A percentile compares a stretch with the other conserved stretches of the same genome.
phyloP scores from a whole-genome alignment of 2,888 invertebrate genomes.

The Sinohyriopsis cumingii region DNA sequence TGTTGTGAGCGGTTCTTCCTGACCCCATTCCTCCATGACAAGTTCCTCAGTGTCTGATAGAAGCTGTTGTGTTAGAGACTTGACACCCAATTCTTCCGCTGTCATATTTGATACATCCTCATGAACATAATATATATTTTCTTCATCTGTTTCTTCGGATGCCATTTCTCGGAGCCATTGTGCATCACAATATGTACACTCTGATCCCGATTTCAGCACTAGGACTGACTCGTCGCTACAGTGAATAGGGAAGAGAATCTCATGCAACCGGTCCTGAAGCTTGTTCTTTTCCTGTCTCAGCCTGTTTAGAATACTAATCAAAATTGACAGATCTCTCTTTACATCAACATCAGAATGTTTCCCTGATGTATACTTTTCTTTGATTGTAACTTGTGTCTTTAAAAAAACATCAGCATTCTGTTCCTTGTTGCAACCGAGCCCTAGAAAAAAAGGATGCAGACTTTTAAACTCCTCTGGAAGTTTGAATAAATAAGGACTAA shows the following conservation, averaged over 20 bases:
- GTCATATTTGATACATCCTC: no score
- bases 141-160: no score
- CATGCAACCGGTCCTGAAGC: conserved; percentile 1
- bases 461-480: conserved; percentile 20
- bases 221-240: no score
- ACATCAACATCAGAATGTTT: neutral
- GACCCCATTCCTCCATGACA: no score
- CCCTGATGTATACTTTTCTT: conserved; percentile 10
- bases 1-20: no score
- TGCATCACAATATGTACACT: no score
- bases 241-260: conserved; percentile 17
- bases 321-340: neutral
- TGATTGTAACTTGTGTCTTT: conserved; percentile 1
- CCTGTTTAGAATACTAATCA: conserved; percentile 16
- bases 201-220: no score
- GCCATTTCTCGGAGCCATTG: no score
- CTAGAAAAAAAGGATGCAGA: conserved; percentile 14
- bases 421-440: conserved; percentile 10
- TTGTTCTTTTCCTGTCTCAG: conserved; percentile 12
- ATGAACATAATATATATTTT: no score
- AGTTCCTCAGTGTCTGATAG: no score
- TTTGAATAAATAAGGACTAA: conserved; percentile 22
- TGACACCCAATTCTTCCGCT: no score
- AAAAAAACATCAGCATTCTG: conserved; percentile 6
- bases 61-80: no score